Conservation (phyloP, 2,113 vertebrate species). For the Poeciliopsis turrubarensis region DNA sequence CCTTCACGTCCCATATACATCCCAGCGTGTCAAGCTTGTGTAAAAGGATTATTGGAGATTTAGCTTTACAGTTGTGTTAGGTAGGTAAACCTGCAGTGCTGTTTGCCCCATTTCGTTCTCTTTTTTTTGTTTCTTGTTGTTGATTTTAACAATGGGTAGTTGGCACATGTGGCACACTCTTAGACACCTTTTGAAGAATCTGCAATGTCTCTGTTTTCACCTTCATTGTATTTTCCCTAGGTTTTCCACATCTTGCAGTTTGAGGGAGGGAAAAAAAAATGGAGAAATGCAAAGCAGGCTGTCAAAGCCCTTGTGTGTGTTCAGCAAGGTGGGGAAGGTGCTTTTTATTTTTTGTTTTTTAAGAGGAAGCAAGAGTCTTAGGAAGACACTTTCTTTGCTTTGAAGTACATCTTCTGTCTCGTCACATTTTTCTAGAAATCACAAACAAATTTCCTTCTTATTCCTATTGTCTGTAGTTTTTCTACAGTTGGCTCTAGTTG, state of each 20-base stretch:
- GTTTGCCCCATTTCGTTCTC: constrained; percentile 26
- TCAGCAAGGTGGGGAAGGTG: constrained; percentile 35
- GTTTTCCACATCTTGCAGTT: constrained; percentile 69
- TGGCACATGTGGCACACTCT: constrained; percentile 25
- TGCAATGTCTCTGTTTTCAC: constrained; percentile 70
- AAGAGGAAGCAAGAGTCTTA: constrained; percentile 21
- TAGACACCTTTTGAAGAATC: constrained; percentile 48
- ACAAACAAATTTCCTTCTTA: neutral
- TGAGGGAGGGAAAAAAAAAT: constrained; percentile 55
- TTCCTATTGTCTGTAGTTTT: neutral
- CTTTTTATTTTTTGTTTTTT: constrained; percentile 16
- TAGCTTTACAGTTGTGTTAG: constrained; percentile 1
- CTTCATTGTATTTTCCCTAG: constrained; percentile 64
- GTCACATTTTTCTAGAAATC: constrained; percentile 21
- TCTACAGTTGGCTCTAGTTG: too few relatives aligned
- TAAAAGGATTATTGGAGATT: constrained; percentile 5
- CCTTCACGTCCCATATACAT: neutral
- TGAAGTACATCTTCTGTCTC: constrained; percentile 35
- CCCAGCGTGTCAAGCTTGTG: constrained; percentile 8
- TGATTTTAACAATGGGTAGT: constrained; percentile 69
- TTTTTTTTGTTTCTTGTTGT: constrained; percentile 60
- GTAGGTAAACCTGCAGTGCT: constrained; percentile 6
- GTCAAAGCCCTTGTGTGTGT: constrained; percentile 28
- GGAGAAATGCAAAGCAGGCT: constrained; percentile 37
- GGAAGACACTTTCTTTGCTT: constrained; percentile 51